These are phyloP conservation scores for Myzus persicae DNA, from an alignment of 1,140 invertebrate species.

Conservation along the genomic window DNA sequence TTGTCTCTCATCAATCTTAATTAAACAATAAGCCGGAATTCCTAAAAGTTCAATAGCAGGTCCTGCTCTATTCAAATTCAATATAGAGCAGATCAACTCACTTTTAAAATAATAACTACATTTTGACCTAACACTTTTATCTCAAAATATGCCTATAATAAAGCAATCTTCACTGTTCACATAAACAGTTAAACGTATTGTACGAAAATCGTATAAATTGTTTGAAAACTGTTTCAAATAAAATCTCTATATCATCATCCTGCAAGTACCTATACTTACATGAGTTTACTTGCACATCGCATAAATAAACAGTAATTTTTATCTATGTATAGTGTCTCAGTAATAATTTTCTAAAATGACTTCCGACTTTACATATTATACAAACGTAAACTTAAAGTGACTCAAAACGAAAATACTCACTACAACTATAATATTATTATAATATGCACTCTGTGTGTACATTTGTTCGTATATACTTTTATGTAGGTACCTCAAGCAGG, in stretches of 20 bases:
- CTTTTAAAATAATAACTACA: too few relatives aligned
- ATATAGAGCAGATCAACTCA: too few relatives aligned
- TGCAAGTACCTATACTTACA: too few relatives aligned
- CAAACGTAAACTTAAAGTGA: background rate
- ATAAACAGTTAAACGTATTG: background rate
- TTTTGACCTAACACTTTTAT: too few relatives aligned
- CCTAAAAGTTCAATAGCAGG: too few relatives aligned
- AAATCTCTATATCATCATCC: too few relatives aligned
- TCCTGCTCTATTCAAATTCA: too few relatives aligned
- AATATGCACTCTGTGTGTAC: conserved; percentile 65
- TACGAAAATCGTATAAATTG: background rate
- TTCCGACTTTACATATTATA: background rate
- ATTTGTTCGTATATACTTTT: background rate
- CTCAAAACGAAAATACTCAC: background rate
- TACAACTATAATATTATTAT: background rate
- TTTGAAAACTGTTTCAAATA: background rate
- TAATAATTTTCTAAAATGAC: background rate
- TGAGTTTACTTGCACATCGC: background rate
- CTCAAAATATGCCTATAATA: too few relatives aligned
- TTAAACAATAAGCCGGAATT: too few relatives aligned
- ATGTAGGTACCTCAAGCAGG: conserved; percentile 25
- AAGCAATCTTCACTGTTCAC: too few relatives aligned
- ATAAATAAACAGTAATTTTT: background rate
- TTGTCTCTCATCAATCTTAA: too few relatives aligned
- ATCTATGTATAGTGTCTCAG: too few relatives aligned